Conservation (phyloP, 2,888 invertebrate species). For the Lutraria lutraria region DNA sequence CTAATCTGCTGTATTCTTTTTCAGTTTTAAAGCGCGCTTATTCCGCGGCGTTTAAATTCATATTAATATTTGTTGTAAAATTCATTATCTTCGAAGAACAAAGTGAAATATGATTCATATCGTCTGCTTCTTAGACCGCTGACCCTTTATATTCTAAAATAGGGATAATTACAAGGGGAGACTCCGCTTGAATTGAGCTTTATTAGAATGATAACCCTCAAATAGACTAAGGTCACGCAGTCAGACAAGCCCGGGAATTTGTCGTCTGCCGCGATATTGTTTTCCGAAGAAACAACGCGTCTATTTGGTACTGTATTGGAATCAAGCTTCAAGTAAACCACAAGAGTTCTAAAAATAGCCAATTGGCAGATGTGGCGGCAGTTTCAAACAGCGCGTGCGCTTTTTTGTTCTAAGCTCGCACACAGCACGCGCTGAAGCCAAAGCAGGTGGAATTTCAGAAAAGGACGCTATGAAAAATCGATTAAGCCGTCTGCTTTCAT, state of each 20-base stretch:
- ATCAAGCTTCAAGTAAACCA: slow-evolving; percentile 59
- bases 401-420: slow-evolving; percentile 34
- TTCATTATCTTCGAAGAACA: slow-evolving; percentile 29
- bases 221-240: slow-evolving; percentile 54
- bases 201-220: slow-evolving; percentile 56
- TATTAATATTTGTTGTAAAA: slow-evolving; percentile 23
- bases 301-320: slow-evolving; percentile 58
- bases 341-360: slow-evolving; percentile 53
- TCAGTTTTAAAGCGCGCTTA: not conserved
- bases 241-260: slow-evolving; percentile 44
- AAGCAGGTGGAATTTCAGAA: slow-evolving; percentile 65
- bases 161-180: slow-evolving; percentile 52
- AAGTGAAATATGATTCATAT: slow-evolving; percentile 56
- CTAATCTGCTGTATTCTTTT: not conserved
- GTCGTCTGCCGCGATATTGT: slow-evolving; percentile 57
- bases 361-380: slow-evolving; percentile 57
- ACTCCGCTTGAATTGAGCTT: slow-evolving; percentile 40
- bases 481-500: slow-evolving; percentile 60
- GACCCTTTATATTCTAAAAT: slow-evolving; percentile 50
- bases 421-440: slow-evolving; percentile 63
- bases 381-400: slow-evolving; percentile 60
- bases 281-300: slow-evolving; percentile 42
- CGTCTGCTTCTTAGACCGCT: slow-evolving; percentile 36
- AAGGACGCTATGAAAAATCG: slow-evolving; percentile 67
- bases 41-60: slow-evolving; percentile 9